Base-by-base conservation (phyloP, 2,888 invertebrate genomes). In the Parnassius smintheus region DNA sequence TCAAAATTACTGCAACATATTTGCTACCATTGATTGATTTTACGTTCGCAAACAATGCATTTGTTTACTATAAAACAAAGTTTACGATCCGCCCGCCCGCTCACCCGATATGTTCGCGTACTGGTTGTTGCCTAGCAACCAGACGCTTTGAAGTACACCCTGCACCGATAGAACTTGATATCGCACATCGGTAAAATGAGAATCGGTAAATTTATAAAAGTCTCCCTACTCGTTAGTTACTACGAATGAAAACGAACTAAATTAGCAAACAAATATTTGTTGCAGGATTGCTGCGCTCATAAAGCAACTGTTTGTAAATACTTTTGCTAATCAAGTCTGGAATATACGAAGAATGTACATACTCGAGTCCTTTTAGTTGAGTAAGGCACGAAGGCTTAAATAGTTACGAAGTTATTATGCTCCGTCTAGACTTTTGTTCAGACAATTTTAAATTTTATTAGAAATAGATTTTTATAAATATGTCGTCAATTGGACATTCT, bases 101-200 rank as follows among this genome's bases (percentile, higher is more conserved):
- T 56, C 59, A 51, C 61, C 56, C 52, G 62, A 53, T 51, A 63
- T 59, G 56, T 52, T 56, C 59, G 58, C 59, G 11, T 12, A 51
- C 52, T 50, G 41, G 41, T 2, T 51, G 78, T 81, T 73, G 78
- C 80, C 63, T 71, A 60, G 81, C 78, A 76, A 78, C 80, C 64
- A 70, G 75, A 73, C 75, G 75, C 79, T 81, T 80, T 80, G 79
- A 80, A 75, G 72, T 74, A 65, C 70, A 61, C 66, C 66, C 68
- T 59, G 64, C 68, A 65, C 64, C 61, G 69, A 71, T 71, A 69
- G 65, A 67, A 67, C 69, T 70, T 68, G 69, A 70, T 73, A 71
- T 62, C 67, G 67, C 63, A 65, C 59, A 62, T 62, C 68, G 68
- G 66, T 56, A 57, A 67, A 65, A 59, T 65, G 68, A 66, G 70